Conservation (phyloP, 1,140 invertebrate genomes). For the Teleogryllus occipitalis region DNA sequence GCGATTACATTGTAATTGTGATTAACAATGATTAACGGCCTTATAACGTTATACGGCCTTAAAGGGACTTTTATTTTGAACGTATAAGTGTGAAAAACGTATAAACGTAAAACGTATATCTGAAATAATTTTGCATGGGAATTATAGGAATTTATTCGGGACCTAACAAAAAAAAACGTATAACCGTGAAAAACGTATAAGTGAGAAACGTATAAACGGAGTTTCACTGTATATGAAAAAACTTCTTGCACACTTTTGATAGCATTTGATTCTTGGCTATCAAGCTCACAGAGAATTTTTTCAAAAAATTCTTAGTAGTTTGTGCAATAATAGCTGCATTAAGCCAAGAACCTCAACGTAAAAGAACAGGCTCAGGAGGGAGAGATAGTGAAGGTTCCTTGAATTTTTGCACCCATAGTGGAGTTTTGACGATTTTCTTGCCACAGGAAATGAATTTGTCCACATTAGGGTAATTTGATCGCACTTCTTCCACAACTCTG, state of each 20-base stretch:
- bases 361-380: neutral
- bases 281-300: neutral
- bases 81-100: too few relatives aligned
- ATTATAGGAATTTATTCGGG: too few relatives aligned
- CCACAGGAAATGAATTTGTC: neutral
- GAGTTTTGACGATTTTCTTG: neutral
- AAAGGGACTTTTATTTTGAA: too few relatives aligned
- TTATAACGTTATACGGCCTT: too few relatives aligned
- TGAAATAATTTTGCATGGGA: too few relatives aligned
- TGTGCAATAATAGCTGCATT: neutral
- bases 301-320: neutral
- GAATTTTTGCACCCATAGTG: neutral
- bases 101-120: too few relatives aligned
- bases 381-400: neutral
- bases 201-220: too few relatives aligned
- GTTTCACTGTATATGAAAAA: too few relatives aligned
- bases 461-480: constrained; percentile 21
- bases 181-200: too few relatives aligned
- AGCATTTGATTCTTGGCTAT: neutral
- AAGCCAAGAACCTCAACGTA: neutral
- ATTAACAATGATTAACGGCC: too few relatives aligned
- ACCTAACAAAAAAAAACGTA: too few relatives aligned
- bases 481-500: constrained; percentile 29
- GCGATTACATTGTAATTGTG: too few relatives aligned
- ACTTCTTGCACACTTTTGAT: neutral